Base-by-base conservation (phyloP, 2,888 invertebrate genomes). In the Nomada hirtipes region DNA sequence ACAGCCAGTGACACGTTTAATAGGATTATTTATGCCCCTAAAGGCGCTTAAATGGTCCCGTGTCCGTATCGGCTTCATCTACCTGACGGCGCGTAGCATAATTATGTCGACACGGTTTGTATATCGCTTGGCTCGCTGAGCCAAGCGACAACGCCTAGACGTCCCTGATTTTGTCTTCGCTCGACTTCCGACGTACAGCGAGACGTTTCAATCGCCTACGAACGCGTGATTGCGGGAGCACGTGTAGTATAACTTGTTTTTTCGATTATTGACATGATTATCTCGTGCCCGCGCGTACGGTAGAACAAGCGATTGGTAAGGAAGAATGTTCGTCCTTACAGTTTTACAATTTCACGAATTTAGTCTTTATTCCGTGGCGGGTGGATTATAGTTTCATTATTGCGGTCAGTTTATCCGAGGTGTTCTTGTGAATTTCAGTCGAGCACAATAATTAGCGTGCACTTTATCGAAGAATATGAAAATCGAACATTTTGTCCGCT, bases 11-110 rank as follows among this genome's bases (percentile, higher is more conserved):
- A 92, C 91, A 92, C 90, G 90, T 91, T 91, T 92, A 92, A 92
- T 92, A 90, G 92, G 92, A 92, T 92, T 92, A 92, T 92, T 92
- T 91, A 91, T 92, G 90, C 91, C 87, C 84, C 87, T 83, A 89
- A 90, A 92, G 90, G 89, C 88, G 90, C 89, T 91, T 91, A 89
- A 91, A 88, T 83, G 90, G 84, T 87, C 80, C 87, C 86, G 84
- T 85, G 82, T 86, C 67, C 83, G 83, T 88, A 90, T 90, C 90
- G 79, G 85, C 85, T 89, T 90, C 89, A 89, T 91, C 90, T 89
- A 90, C 89, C 91, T 89, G 90, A 91, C 90, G 89, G 88, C 87
- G 86, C 88, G 91, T 88, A 86, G 86, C 89, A 90, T 90, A 91
- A 91, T 91, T 91, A 90, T 91, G 88, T 90, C 89, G 90, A 90